Conservation (phyloP, 2,888 invertebrate species). For the Onchidella celtica region DNA sequence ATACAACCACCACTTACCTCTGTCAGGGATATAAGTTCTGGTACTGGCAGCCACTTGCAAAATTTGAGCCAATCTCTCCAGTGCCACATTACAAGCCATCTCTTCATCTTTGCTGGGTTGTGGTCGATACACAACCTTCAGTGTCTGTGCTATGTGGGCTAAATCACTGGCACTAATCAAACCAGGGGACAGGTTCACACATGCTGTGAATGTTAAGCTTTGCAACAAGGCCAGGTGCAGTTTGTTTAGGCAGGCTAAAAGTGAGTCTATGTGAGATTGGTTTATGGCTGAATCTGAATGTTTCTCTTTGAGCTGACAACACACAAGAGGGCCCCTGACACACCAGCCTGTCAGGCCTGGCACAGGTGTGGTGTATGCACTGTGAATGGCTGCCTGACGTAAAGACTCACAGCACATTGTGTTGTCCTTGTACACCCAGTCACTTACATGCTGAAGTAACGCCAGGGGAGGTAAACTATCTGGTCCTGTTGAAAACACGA, state of each 20-base stretch:
- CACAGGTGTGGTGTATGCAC: conserved; percentile 70
- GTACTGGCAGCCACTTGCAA: conserved; percentile 90
- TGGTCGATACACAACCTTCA: conserved; percentile 31
- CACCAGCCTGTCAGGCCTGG: conserved; percentile 75
- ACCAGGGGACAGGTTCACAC: conserved; percentile 54
- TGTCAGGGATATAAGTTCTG: conserved; percentile 90
- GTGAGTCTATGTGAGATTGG: conserved; percentile 49
- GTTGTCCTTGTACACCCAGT: conserved; percentile 72
- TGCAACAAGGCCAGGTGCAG: conserved; percentile 70
- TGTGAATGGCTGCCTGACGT: conserved; percentile 66
- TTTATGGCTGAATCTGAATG: conserved; percentile 21
- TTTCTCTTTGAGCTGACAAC: conserved; percentile 43
- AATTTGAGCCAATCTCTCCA: conserved; percentile 91
- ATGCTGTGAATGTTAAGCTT: conserved; percentile 61
- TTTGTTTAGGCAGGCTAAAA: conserved; percentile 63
- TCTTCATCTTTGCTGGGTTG: conserved; percentile 50
- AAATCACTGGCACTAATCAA: conserved; percentile 52
- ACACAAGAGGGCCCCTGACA: conserved; percentile 68
- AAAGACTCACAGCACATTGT: conserved; percentile 74
- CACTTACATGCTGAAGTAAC: conserved; percentile 68
- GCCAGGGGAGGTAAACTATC: conserved; percentile 64
- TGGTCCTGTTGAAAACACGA: conserved; percentile 57
- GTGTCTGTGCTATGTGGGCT: conserved; percentile 36
- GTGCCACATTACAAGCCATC: conserved; percentile 83
- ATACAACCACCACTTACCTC: too few relatives aligned